A percentile compares a stretch with the other conserved stretches of the same genome.
Evolutionary conservation across 2,797 vertebrate genomes (phyloP).

Genomic region (Coregonus ussuriensis): DNA sequence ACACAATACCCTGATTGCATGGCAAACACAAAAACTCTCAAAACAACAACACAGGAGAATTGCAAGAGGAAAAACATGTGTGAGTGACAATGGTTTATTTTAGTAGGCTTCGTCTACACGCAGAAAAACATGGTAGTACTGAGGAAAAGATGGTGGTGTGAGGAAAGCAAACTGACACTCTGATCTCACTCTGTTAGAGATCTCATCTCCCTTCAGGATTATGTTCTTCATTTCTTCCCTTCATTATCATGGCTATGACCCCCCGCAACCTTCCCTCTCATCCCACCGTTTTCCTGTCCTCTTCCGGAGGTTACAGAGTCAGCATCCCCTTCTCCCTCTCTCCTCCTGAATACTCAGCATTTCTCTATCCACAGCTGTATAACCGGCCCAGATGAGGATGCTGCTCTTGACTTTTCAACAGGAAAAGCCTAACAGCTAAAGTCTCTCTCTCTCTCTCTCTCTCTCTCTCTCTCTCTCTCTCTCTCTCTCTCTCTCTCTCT

Average conservation of each 20-base stretch:
- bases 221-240: too few species aligned
- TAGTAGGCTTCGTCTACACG: background rate
- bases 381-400: constrained; percentile 69
- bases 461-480: too few species aligned
- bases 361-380: constrained; percentile 75
- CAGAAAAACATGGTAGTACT: constrained; percentile 10
- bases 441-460: constrained; percentile 45
- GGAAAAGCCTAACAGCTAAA: constrained; percentile 70
- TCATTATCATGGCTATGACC: constrained; percentile 48
- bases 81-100: too few species aligned
- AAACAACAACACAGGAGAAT: too few species aligned
- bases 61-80: too few species aligned
- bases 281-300: constrained; percentile 62
- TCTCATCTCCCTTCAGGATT: constrained; percentile 42
- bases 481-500: too few species aligned
- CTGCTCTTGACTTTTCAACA: constrained; percentile 72
- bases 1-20: too few species aligned
- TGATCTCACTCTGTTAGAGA: constrained; percentile 33
- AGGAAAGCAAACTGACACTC: background rate
- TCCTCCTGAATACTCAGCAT: constrained; percentile 75
- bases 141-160: constrained; percentile 3
- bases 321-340: constrained; percentile 73
- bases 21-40: too few species aligned
- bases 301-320: constrained; percentile 75
- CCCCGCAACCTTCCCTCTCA: constrained; percentile 42